Evolutionary conservation across 2,113 vertebrate genomes (phyloP).

Genomic region (Salvelinus alpinus): DNA sequence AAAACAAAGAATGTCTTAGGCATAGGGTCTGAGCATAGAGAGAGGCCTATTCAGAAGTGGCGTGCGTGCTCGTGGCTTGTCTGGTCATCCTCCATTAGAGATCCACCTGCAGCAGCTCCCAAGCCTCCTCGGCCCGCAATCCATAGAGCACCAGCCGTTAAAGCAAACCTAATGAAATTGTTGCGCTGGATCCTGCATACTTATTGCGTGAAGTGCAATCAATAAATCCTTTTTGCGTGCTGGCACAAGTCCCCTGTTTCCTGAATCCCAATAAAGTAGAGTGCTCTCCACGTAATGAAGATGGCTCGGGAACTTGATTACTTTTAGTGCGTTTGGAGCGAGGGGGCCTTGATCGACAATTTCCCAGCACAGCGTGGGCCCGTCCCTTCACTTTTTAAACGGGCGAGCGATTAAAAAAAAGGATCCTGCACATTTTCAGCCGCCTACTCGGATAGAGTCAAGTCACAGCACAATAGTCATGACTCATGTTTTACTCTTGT

Average conservation of each 20-base stretch:
- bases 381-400: slow-evolving; percentile 43
- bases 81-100: slow-evolving; percentile 32
- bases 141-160: slow-evolving; percentile 34
- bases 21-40: background rate
- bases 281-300: slow-evolving; percentile 76
- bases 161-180: slow-evolving; percentile 71
- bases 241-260: slow-evolving; percentile 50
- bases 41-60: background rate
- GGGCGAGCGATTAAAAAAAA: slow-evolving; percentile 26
- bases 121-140: slow-evolving; percentile 12
- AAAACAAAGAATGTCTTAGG: slow-evolving; percentile 11
- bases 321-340: slow-evolving; percentile 53
- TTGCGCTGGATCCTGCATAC: slow-evolving; percentile 67
- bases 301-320: slow-evolving; percentile 77
- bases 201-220: slow-evolving; percentile 82
- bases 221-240: slow-evolving; percentile 76
- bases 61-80: slow-evolving; percentile 13
- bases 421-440: slow-evolving; percentile 26
- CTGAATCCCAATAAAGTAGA: slow-evolving; percentile 77
- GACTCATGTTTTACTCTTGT: background rate
- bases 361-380: slow-evolving; percentile 25
- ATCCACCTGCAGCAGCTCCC: slow-evolving; percentile 27
- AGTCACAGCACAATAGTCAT: slow-evolving; percentile 14
- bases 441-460: slow-evolving; percentile 25
- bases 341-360: slow-evolving; percentile 53